Base-by-base conservation (phyloP, 2,888 invertebrate species). In the Apamea epomidion region DNA sequence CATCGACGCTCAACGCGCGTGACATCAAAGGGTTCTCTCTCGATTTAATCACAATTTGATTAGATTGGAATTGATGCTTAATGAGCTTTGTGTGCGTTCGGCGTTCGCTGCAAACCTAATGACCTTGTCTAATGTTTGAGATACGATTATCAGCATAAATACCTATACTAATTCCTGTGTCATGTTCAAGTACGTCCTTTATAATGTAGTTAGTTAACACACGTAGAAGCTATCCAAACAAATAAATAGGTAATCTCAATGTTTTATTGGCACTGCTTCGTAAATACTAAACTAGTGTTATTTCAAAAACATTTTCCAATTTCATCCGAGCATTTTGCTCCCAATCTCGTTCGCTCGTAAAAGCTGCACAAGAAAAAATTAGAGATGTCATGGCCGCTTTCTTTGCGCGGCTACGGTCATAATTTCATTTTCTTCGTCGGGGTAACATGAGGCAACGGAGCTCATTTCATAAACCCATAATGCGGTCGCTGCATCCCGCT, bases 401-500 rank as follows among this genome's bases (percentile, higher is more conserved):
- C 95, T 95, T 95, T 95, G 93, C 93, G 92, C 93, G 93, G 93
- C 93, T 92, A 92, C 91, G 91, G 93, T 93, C 93, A 95, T 96
- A 96, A 97, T 96, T 96, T 95, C 93, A 96, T 96, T 96, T 96
- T 95, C 94, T 94, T 93, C 91, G 91, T 90, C 92, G 89, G 94
- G 92, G 94, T 93, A 95, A 95, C 96, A 95, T 94, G 94, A 95
- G 93, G 94, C 94, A 93, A 93, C 93, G 92, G 94, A 95, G 94
- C 95, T 95, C 95, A 94, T 96, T 96, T 96, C 95, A 96, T 96
- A 96, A 87, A 96, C 95, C 94, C 94, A 95, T 96, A 96, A 96
- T 95, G 94, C 94, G 93, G 89, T 93, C 88, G 88, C 89, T 85
- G 90, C 89, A 86, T 95, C 95, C 91, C 90, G 75, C 84, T 95